A percentile compares a stretch with the other conserved stretches of the same genome.
phyloP scores from a whole-genome alignment of 2,113 vertebrate species.

The Phaetusa simplex region DNA sequence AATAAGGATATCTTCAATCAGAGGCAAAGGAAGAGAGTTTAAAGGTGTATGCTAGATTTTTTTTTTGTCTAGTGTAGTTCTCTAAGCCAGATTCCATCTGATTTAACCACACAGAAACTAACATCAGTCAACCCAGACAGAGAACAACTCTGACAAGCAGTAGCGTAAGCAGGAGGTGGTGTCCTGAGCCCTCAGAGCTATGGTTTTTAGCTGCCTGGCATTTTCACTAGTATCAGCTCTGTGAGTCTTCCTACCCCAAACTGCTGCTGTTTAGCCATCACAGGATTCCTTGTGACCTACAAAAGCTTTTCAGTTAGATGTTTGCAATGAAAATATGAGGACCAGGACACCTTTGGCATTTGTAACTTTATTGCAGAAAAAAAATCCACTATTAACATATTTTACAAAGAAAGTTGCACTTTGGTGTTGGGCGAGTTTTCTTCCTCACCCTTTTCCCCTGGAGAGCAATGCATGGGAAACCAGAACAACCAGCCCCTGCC shows the following conservation, averaged over 20 bases:
- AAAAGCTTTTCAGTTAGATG: not conserved
- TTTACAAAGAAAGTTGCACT: constrained; percentile 66
- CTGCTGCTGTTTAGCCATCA: not conserved
- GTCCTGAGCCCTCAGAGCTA: not conserved
- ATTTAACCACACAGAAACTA: not conserved
- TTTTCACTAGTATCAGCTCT: not conserved
- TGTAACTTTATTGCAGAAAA: constrained; percentile 69
- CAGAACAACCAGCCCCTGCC: constrained; percentile 7
- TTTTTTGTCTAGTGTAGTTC: not conserved
- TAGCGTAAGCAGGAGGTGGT: not conserved
- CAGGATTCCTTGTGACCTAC: not conserved
- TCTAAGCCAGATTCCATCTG: not conserved
- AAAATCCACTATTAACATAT: constrained; percentile 63
- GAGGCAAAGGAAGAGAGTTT: not conserved
- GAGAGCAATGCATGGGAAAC: not conserved
- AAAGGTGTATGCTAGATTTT: not conserved
- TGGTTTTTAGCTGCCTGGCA: not conserved
- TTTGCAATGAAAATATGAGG: not conserved
- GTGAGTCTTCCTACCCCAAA: not conserved
- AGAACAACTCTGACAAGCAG: constrained; percentile 26
- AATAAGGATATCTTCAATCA: not conserved
- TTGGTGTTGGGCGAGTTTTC: constrained; percentile 39
- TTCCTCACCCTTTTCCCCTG: constrained; percentile 31
- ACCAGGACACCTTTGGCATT: not conserved
- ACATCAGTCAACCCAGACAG: not conserved